A percentile compares a stretch with the other conserved stretches of the same genome.
These are phyloP conservation scores for Stictocephala bisonia DNA, from an alignment of 2,888 invertebrate species.

Conservation along the genomic window DNA sequence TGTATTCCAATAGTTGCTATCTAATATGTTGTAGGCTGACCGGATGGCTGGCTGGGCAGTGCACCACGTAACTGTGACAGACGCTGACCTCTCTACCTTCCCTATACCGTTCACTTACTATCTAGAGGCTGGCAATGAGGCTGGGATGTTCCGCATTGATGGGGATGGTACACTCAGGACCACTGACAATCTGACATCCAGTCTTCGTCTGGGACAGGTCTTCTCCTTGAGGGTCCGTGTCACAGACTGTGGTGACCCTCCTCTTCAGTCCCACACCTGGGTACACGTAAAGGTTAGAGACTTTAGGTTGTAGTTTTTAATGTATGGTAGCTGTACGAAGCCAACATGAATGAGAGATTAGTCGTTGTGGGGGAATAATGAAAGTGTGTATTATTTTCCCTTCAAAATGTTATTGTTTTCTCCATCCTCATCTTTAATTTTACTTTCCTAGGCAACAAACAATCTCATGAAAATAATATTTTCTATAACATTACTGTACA, in stretches of 20 bases:
- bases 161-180: constrained; percentile 23
- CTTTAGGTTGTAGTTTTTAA: no score
- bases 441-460: no score
- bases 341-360: no score
- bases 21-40: constrained; percentile 9
- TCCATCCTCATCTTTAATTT: no score
- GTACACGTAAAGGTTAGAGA: constrained; percentile 32
- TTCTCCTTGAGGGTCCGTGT: background rate
- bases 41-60: constrained; percentile 30
- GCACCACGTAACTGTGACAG: constrained; percentile 22
- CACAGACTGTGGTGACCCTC: background rate
- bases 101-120: background rate
- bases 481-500: no score
- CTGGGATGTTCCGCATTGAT: constrained; percentile 27
- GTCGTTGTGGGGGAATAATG: no score
- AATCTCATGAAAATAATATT: no score
- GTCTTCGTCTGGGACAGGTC: background rate
- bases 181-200: constrained; percentile 22
- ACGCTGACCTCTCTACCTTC: constrained; percentile 6
- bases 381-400: no score
- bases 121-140: constrained; percentile 6
- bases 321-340: no score
- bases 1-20: background rate
- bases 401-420: no score
- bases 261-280: constrained; percentile 18